Percentiles rank a stretch among this genome's conserved stretches.
These are phyloP conservation scores for Grantiella picta DNA, from an alignment of 2,113 vertebrate genomes.

Conservation along the genomic window DNA sequence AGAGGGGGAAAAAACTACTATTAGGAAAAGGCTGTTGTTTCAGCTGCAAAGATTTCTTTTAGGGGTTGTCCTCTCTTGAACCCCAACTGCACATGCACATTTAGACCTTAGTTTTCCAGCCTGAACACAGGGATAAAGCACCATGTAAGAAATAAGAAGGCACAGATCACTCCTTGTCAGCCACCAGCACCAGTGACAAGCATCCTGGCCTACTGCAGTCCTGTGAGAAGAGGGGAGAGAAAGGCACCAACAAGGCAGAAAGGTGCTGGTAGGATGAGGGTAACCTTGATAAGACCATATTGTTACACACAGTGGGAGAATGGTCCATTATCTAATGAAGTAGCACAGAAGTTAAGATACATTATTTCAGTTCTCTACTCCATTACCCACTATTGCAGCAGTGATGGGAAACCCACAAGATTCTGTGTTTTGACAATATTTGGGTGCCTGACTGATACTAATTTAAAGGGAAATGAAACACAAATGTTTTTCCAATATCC, in stretches of 20 bases:
- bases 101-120: background rate
- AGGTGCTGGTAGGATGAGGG: background rate
- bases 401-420: background rate
- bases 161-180: background rate
- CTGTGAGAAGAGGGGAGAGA: background rate
- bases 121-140: background rate
- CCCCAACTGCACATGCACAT: background rate
- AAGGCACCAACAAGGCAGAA: background rate
- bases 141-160: background rate
- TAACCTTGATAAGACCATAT: background rate
- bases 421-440: background rate
- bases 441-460: background rate
- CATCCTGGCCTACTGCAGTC: background rate
- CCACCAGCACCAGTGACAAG: background rate
- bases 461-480: background rate
- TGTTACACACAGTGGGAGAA: background rate
- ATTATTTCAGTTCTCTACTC: background rate
- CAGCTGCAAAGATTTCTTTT: background rate
- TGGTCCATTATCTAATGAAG: background rate
- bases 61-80: background rate
- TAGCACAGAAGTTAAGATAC: background rate
- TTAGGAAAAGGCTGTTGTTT: background rate
- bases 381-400: background rate
- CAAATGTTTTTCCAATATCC: background rate
- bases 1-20: background rate